A percentile compares a stretch with the other conserved stretches of the same genome.
Evolutionary conservation across 2,888 invertebrate genomes (phyloP).

Genomic region (Sycophila texana): DNA sequence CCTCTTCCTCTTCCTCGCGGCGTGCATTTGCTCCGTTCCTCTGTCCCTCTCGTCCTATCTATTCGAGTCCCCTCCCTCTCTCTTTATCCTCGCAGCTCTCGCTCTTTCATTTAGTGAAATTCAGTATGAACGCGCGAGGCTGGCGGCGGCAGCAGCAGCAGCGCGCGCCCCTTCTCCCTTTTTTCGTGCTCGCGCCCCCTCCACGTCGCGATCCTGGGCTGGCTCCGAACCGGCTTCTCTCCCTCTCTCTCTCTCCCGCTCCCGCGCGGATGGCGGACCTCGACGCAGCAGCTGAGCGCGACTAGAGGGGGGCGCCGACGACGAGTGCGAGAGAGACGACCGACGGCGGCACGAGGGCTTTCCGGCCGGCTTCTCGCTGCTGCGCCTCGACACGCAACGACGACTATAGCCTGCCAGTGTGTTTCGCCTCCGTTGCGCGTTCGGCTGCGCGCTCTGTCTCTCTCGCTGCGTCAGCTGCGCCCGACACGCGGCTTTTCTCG

Average conservation of each 20-base stretch:
- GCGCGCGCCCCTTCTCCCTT: conserved; percentile 30
- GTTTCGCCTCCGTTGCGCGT: conserved; percentile 35
- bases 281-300: conserved; percentile 5
- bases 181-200: conserved; percentile 36
- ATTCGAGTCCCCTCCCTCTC: conserved; percentile 31
- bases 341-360: conserved; percentile 50
- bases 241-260: conserved; percentile 1
- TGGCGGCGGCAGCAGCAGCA: conserved; percentile 17
- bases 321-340: conserved; percentile 56
- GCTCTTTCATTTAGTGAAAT: conserved; percentile 45
- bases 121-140: conserved; percentile 38
- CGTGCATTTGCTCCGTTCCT: conserved; percentile 18
- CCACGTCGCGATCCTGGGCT: conserved; percentile 20
- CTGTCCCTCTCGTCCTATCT: conserved; percentile 29
- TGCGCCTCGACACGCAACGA: conserved; percentile 1
- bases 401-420: conserved; percentile 11
- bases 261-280: conserved; percentile 18
- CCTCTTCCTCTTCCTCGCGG: conserved; percentile 22
- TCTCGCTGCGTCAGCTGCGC: background rate
- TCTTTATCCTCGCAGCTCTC: conserved; percentile 47
- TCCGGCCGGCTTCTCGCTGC: conserved; percentile 53
- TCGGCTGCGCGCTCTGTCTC: conserved; percentile 3
- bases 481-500: background rate
- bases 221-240: background rate
- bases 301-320: conserved; percentile 9